Evolutionary conservation across 2,113 vertebrate genomes (phyloP), one percentile per base, ranked within the genome.

Genomic region (Triplophysa siluroides): DNA sequence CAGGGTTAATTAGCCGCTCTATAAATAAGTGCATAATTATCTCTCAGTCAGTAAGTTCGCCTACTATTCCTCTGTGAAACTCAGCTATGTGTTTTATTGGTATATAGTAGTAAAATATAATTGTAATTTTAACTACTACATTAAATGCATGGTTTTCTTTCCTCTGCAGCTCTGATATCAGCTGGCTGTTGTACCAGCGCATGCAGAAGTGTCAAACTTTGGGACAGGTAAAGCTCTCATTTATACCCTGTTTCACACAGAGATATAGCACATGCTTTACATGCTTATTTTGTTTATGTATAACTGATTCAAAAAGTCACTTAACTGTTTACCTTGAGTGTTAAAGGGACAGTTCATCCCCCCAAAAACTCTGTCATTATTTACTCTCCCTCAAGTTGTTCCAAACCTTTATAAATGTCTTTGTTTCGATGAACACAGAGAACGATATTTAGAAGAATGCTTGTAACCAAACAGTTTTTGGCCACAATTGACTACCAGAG

Each of bases 151-250:
- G 18, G 7, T 21, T 38, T 52, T n/a, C 47, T 84, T 78, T 87
- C 29, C n/a, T 82, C 72, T 78, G 41, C 90, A 93, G 92, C 91
- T 85, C 89, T 93, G 81, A 90, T 93, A 77, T 92, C 92, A 43
- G 91, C 91, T 78, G 92, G 92, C 54, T 93, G 92, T 86, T 93
- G 92, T 88, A 92, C 90, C 69, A 88, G 86, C 71, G 83, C 90
- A 77, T 93, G 92, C 81, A 88, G 90, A 84, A 92, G 83, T 89
- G 90, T 92, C 54, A 93, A 92, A 88, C 88, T 92, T 78, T 93
- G 92, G 92, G 92, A 93, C 86, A 93, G 91, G 92, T 93, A 77
- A 90, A 88, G 38, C 3, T 21, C 13, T n/a, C 54, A 23, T 60
- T 19, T 60, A 38, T 38, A 38, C 6, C 33, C 33, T 38, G 6